These are phyloP conservation scores for Hypercompe scribonia DNA, from an alignment of 2,888 invertebrate genomes.

Conservation along the genomic window DNA sequence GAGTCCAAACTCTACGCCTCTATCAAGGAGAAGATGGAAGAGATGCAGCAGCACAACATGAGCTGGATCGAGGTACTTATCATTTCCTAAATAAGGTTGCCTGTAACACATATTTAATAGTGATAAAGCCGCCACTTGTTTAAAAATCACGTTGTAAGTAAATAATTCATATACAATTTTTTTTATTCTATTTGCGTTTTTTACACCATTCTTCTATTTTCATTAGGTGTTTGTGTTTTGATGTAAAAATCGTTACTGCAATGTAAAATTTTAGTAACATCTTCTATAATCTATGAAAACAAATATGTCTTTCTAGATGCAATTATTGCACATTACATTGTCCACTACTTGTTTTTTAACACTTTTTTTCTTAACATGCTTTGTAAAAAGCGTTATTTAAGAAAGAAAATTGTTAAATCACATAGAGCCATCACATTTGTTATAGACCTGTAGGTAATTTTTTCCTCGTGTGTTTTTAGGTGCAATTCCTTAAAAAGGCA, in stretches of 20 bases:
- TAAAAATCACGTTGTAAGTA: neutral
- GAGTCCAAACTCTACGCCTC: slow-evolving; percentile 98
- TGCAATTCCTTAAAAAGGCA: slow-evolving; percentile 99
- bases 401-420: too few species aligned
- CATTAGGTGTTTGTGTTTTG: too few species aligned
- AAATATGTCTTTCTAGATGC: too few species aligned
- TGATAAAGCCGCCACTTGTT: too few species aligned
- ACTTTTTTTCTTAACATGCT: neutral
- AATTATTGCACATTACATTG: too few species aligned
- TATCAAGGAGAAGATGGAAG: slow-evolving; percentile 99
- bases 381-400: too few species aligned
- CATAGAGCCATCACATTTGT: neutral
- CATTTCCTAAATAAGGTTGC: neutral
- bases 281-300: neutral
- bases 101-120: neutral
- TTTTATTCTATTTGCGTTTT: too few species aligned
- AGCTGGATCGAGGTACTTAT: slow-evolving; percentile 97
- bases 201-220: too few species aligned
- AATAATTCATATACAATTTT: too few species aligned
- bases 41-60: slow-evolving; percentile 99
- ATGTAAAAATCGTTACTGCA: too few species aligned
- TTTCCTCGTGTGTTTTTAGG: slow-evolving; percentile 80
- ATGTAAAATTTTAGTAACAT: too few species aligned
- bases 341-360: neutral
- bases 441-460: neutral